Conservation (phyloP, 2,797 vertebrate genomes). For the Eulemur albifrons region DNA sequence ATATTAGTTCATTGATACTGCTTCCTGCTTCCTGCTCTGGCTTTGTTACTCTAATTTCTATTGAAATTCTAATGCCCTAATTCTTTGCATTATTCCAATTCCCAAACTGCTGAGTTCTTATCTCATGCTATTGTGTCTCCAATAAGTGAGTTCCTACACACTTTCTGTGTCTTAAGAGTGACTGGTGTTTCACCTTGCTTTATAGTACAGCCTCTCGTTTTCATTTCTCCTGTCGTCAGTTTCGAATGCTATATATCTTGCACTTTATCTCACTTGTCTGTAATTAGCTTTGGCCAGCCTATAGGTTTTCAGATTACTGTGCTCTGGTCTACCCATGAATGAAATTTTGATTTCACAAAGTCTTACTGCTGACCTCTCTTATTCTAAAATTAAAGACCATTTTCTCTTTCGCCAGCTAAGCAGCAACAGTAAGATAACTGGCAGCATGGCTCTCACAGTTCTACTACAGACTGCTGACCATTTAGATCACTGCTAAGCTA, state of each 20-base stretch:
- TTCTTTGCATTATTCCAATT: background rate
- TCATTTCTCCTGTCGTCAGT: background rate
- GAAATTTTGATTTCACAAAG: background rate
- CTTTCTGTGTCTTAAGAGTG: background rate
- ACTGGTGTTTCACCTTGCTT: background rate
- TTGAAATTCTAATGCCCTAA: background rate
- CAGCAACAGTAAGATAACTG: background rate
- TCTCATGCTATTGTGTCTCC: background rate
- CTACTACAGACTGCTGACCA: background rate
- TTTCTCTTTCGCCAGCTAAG: background rate
- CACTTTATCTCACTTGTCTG: background rate
- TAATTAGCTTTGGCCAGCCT: background rate
- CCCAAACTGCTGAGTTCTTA: background rate
- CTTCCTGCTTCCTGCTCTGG: background rate
- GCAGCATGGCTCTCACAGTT: rapidly evolving
- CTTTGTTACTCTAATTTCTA: background rate
- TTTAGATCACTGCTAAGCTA: background rate
- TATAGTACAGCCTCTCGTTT: background rate
- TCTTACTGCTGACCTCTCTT: background rate
- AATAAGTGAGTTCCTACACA: background rate
- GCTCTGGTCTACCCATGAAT: background rate
- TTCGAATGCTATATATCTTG: background rate
- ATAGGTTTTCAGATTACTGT: background rate
- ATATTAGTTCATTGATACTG: background rate
- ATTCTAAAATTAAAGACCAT: background rate